Evolutionary conservation across 2,113 vertebrate genomes (phyloP), one percentile per base, ranked within the genome.

Genomic region (Tinamus guttatus): DNA sequence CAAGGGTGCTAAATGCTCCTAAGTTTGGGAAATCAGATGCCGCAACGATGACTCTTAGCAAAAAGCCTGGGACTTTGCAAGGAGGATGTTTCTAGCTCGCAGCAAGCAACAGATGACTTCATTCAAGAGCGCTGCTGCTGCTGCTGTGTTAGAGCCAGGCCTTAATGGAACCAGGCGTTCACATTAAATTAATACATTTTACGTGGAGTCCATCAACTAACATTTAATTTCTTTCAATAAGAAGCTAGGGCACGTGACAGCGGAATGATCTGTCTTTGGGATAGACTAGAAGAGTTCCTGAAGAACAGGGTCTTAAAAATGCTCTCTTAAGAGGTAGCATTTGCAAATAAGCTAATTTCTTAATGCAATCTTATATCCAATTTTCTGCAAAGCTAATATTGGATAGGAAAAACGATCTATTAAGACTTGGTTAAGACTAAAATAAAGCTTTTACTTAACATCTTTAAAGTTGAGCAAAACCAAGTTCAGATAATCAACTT

Each of bases 121-220:
- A 38, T 43, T 85, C 2, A 8, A n/a, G 60, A 80, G 80, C 7
- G 56, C 90, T 8, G 68, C 90, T 4, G 52, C 79, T 36, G 81
- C 51, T 3, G 7, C 69, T 87, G 97, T 92, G 68, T 91, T 97
- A 74, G 92, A 47, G 95, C 93, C 97, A 79, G 97, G 79, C 90
- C 94, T 81, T 98, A 98, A 98, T 98, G 96, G 97, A 97, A 96
- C 96, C 77, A 63, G 95, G 58, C 40, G 22, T 90, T 95, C 92
- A 59, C 96, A 85, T 97, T 97, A 96, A 98, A 98, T 97, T 96
- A 98, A 98, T 97, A 65, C 49, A 17, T 96, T 95, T 95, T 96
- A 95, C 58, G 4, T 27, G 87, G 96, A 95, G 96, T 97, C 96
- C 90, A 97, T 98, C 97, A 95, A 92, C 81, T 73, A 89, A 91